phyloP scores from a whole-genome alignment of 53 echinoderm and acorn worm genomes.

The Holothuria scabra region DNA sequence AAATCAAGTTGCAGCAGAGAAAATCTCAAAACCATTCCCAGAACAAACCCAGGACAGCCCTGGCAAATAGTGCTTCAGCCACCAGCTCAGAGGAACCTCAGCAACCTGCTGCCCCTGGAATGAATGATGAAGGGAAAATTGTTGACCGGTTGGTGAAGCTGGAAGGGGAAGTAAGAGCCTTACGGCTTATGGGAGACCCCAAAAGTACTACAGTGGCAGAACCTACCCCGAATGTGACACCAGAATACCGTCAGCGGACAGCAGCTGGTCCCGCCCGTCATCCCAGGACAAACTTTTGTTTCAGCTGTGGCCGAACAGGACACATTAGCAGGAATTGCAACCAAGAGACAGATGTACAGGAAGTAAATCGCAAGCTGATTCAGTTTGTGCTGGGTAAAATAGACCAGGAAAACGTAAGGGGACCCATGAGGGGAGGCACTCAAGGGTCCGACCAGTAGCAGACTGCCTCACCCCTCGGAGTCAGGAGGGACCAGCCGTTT shows the following conservation, averaged over 20 bases:
- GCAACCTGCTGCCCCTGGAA: too few relatives aligned
- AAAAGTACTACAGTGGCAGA: too few relatives aligned
- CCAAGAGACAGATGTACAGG: not conserved
- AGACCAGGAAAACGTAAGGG: not conserved
- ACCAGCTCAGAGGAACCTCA: too few relatives aligned
- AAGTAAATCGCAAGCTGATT: conserved; percentile 4
- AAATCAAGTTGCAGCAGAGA: not conserved
- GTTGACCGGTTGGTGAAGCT: too few relatives aligned
- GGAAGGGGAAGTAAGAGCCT: too few relatives aligned
- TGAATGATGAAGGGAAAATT: too few relatives aligned
- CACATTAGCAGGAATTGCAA: conserved; percentile 4
- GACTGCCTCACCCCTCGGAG: not conserved
- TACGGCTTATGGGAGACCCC: too few relatives aligned
- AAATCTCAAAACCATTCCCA: too few relatives aligned
- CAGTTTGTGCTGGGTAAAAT: conserved; percentile 2
- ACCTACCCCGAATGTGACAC: not conserved
- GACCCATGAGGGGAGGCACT: not conserved
- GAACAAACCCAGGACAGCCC: too few relatives aligned
- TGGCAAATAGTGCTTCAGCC: too few relatives aligned
- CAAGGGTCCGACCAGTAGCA: not conserved
- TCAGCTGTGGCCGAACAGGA: not conserved
- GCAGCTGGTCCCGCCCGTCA: not conserved
- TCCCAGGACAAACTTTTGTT: conserved; percentile 1
- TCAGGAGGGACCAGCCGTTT: too few relatives aligned
- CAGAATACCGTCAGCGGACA: conserved; percentile 14